These are phyloP conservation scores for Phyllotreta striolata DNA, from an alignment of 2,888 invertebrate species.

Conservation along the genomic window DNA sequence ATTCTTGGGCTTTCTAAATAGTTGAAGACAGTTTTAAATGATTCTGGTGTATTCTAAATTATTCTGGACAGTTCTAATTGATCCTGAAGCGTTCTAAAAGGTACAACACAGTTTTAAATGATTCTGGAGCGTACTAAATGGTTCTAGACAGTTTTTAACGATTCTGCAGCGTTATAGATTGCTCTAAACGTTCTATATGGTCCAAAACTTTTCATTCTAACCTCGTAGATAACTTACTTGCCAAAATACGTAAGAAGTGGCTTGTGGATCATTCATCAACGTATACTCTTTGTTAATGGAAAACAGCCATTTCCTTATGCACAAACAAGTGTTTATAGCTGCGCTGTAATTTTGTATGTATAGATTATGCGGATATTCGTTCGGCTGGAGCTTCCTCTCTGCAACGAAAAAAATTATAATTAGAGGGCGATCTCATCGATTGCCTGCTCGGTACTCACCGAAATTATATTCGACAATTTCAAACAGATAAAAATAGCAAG, in stretches of 20 bases:
- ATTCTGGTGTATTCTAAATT: no score
- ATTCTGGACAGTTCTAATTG: no score
- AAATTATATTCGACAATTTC: conserved; percentile 98
- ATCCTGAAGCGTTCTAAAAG: no score
- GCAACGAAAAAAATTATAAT: conserved; percentile 43
- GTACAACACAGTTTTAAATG: no score
- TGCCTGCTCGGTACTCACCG: conserved; percentile 68
- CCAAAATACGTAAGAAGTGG: conserved; percentile 87
- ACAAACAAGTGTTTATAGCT: conserved; percentile 93
- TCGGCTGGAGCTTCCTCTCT: conserved; percentile 92
- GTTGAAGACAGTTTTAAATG: no score
- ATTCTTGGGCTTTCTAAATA: no score
- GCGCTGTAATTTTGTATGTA: conserved; percentile 99
- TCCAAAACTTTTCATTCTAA: no score
- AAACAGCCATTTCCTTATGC: conserved; percentile 89
- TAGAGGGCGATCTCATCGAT: not conserved
- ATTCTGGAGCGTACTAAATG: no score
- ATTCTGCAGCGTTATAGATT: no score
- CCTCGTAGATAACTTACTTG: conserved; percentile 69
- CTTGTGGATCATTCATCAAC: conserved; percentile 72
- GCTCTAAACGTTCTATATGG: no score
- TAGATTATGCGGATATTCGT: conserved; percentile 95
- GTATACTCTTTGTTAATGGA: conserved; percentile 74
- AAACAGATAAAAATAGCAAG: conserved; percentile 93
- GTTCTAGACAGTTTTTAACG: no score